Conservation (phyloP, 2,888 invertebrate genomes). For the Caradrina kadenii region DNA sequence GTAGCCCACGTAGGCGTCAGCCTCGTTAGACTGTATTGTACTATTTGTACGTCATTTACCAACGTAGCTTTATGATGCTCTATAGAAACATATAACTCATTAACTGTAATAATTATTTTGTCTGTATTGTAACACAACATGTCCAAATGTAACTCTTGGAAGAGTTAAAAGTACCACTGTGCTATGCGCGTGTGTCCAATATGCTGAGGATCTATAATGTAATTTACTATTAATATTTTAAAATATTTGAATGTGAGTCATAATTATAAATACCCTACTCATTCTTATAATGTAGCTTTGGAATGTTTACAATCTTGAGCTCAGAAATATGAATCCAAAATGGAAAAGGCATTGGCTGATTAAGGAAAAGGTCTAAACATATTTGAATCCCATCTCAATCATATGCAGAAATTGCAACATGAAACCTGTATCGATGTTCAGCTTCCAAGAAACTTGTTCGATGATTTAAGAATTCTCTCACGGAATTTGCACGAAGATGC, state of each 20-base stretch:
- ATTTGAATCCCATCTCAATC: conserved; percentile 37
- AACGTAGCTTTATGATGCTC: conserved; percentile 2
- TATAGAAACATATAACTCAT: background rate
- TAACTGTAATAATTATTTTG: background rate
- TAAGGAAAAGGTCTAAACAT: conserved; percentile 18
- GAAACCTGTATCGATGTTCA: conserved; percentile 52
- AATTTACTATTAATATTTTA: background rate
- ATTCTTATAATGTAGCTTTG: background rate
- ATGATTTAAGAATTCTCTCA: conserved; percentile 49
- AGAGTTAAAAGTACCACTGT: background rate
- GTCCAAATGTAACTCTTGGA: background rate
- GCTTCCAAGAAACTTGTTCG: conserved; percentile 58
- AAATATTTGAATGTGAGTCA: background rate
- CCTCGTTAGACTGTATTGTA: conserved; percentile 27
- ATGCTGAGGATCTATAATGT: background rate
- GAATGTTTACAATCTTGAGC: conserved; percentile 23
- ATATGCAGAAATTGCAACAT: conserved; percentile 42
- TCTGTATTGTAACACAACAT: background rate
- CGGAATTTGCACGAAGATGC: conserved; percentile 35
- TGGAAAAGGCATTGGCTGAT: conserved; percentile 19
- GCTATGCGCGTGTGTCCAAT: no score
- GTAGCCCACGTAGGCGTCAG: no score
- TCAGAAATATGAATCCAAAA: conserved; percentile 20
- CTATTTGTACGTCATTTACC: background rate
- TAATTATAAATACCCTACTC: conserved; percentile 1